These are phyloP conservation scores for Ellobium chinense DNA, from an alignment of 2,888 invertebrate genomes.

Conservation along the genomic window DNA sequence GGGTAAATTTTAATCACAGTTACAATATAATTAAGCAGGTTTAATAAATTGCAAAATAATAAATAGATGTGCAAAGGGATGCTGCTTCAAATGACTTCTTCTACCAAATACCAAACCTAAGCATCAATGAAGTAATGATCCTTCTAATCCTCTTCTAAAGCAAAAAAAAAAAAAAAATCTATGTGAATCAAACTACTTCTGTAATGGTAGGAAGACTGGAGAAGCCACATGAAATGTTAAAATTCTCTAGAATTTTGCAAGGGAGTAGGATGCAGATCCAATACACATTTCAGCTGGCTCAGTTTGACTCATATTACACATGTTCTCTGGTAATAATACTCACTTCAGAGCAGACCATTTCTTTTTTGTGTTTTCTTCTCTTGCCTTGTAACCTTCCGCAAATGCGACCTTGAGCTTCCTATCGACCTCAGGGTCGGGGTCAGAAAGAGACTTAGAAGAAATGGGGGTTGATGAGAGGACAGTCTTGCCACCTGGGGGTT, in stretches of 20 bases:
- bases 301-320: background rate
- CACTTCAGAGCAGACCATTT: conserved; percentile 32
- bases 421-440: conserved; percentile 53
- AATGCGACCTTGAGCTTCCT: conserved; percentile 62
- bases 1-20: no score
- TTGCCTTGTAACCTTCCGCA: conserved; percentile 69
- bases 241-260: no score
- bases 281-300: no score
- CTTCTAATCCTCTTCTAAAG: no score
- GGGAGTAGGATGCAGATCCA: no score
- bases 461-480: background rate
- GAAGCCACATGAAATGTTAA: background rate
- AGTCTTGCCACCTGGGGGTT: background rate
- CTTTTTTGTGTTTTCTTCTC: conserved; percentile 49
- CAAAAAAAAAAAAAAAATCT: background rate
- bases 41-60: no score
- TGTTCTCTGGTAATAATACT: background rate
- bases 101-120: no score
- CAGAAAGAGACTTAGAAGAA: conserved; percentile 43
- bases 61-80: no score
- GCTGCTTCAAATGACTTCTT: no score
- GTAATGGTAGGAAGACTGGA: background rate
- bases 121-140: no score
- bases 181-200: background rate
- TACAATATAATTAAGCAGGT: no score